These are phyloP conservation scores for Anas capensis DNA, from an alignment of 2,797 vertebrate species.

Conservation along the genomic window DNA sequence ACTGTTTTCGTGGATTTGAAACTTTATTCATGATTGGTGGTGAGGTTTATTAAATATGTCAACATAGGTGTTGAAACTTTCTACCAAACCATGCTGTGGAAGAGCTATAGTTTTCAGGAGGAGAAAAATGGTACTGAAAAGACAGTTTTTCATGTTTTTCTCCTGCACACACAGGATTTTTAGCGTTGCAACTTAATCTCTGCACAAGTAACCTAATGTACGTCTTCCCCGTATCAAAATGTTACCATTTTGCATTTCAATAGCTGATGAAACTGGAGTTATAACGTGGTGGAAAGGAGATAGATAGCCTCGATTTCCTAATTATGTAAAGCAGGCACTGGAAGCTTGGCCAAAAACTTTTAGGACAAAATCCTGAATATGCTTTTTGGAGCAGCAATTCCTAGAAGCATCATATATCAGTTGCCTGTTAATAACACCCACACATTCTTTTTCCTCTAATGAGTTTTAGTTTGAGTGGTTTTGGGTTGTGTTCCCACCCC, in stretches of 20 bases:
- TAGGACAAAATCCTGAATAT: neutral
- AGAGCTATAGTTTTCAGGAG: neutral
- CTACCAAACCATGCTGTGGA: neutral
- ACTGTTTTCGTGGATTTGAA: neutral
- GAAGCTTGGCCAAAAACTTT: neutral
- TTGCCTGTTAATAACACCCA: neutral
- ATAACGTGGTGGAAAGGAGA: neutral
- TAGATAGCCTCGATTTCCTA: neutral
- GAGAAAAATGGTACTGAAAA: neutral
- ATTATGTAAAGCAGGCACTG: neutral
- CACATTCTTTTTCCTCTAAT: neutral
- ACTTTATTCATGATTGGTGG: neutral
- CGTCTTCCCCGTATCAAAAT: neutral
- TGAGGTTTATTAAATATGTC: neutral
- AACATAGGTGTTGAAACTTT: neutral
- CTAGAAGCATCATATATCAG: neutral
- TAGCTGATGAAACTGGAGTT: neutral
- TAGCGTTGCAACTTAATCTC: neutral
- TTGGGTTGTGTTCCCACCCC: rapidly evolving
- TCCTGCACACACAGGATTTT: neutral
- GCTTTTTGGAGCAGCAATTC: neutral
- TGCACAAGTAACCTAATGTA: neutral
- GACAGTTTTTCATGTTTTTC: neutral
- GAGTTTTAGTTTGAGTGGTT: neutral
- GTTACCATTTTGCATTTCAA: neutral